Percentiles rank a stretch among this genome's conserved stretches.
Evolutionary conservation across 2,888 invertebrate species (phyloP).

Genomic region (Ichneumoninae sp.): DNA sequence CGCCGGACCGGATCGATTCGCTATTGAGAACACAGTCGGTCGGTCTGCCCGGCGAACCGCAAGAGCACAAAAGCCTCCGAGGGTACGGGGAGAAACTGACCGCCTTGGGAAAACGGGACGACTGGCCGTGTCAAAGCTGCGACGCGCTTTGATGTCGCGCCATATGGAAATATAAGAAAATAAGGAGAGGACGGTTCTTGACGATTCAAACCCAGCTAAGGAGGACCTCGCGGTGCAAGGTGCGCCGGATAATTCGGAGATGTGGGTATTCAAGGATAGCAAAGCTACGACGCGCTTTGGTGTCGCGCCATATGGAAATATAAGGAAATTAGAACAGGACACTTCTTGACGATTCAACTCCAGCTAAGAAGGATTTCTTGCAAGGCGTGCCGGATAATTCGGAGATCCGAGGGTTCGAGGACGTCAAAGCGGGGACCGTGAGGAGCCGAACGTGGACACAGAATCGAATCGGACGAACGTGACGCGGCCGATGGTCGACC

Average conservation of each 20-base stretch:
- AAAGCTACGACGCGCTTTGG: not conserved
- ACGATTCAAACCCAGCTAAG: too few relatives aligned
- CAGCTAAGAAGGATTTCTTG: not conserved
- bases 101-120: not conserved
- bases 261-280: not conserved
- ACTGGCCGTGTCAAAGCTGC: not conserved
- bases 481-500: slow-evolving; percentile 9
- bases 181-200: not conserved
- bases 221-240: too few relatives aligned
- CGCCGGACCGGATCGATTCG: not conserved
- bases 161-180: not conserved
- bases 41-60: slow-evolving; percentile 5
- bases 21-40: slow-evolving; percentile 16
- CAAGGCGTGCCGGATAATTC: not conserved
- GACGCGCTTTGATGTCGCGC: not conserved
- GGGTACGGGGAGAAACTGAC: not conserved
- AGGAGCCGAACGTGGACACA: slow-evolving; percentile 1
- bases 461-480: slow-evolving; percentile 27
- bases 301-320: not conserved
- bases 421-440: not conserved
- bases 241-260: slow-evolving; percentile 19
- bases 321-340: not conserved
- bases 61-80: slow-evolving; percentile 20
- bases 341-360: not conserved
- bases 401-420: slow-evolving; percentile 4